Evolutionary conservation across 1,140 invertebrate species (phyloP), one percentile per base, ranked within the genome.

Genomic region (Ceratosolen fusciceps): DNA sequence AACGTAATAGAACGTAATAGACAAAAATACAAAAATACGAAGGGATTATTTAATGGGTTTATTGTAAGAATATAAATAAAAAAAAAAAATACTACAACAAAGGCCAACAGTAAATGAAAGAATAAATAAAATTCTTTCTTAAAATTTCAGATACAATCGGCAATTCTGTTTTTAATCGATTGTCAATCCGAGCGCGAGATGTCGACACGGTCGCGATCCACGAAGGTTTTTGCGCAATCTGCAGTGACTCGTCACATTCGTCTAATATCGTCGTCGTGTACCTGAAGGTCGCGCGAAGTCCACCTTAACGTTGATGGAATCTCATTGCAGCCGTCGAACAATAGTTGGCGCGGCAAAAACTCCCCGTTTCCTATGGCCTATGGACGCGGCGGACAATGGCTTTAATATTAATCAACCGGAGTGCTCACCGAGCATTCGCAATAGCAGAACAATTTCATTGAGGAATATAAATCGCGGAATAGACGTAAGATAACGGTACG

Each of bases 321-420:
- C 24, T 29, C 4, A n/a, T 21, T 19, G 56, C 60, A 29, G 7
- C 21, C 54, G 37, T 58, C 26, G 31, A 60, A 47, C 29, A 52
- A 37, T 76, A 49, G 74, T 54, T n/a, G 2, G 19, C 47, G 12
- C 9, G 21, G 52, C 75, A 70, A 77, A 76, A 77, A 70, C 54
- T 77, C 31, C 37, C 26, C 65, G 14, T 34, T 34, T 70, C 70
- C 19, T 52, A 21, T n/a, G 21, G 21, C 4, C 29, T n/a, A 39
- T 24, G 37, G 2, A 16, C n/a, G 65, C 1, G 65, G 43, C 65
- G n/a, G 5, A 21, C 29, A 39, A 39, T 24, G 65, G n/a, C 24
- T 67, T 67, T 24, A 67, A 67, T 67, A 39, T 39, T 67, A 26
- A 67, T 24, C 31, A 67, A 37, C 34, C 12, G n/a, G 8, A 29